Percentiles rank a stretch among this genome's conserved stretches.
Evolutionary conservation across 2,113 vertebrate genomes (phyloP).

Genomic region (Dolichotis patagonum): DNA sequence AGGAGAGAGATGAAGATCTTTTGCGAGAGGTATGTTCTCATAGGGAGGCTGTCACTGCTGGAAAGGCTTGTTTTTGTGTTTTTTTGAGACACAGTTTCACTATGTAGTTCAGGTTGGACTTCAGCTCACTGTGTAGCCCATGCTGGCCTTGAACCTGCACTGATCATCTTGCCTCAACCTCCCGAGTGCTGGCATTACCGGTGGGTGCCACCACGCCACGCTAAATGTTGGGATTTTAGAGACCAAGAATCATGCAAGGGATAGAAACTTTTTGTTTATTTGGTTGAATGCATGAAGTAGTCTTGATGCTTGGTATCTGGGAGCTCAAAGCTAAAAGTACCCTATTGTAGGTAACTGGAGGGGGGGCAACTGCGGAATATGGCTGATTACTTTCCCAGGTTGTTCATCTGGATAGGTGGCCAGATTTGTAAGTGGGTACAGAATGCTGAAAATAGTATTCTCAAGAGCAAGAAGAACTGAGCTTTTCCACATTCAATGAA

Average conservation of each 20-base stretch:
- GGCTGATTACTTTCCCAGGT: not conserved
- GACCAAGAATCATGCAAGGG: not conserved
- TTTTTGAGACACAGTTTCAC: too few species aligned
- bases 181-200: not conserved
- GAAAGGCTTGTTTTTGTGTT: too few species aligned
- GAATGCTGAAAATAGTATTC: not conserved
- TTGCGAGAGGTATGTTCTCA: too few species aligned
- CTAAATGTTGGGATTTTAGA: conserved; percentile 38
- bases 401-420: not conserved
- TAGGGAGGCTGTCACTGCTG: too few species aligned
- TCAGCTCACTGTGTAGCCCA: not conserved
- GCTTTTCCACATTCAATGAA: not conserved
- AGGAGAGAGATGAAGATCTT: too few species aligned
- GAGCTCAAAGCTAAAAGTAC: conserved; percentile 1
- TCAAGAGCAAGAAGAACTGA: not conserved
- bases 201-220: not conserved
- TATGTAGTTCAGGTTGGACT: not conserved
- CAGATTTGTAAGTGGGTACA: not conserved
- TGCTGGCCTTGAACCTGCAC: not conserved
- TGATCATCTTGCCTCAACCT: not conserved
- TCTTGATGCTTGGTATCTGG: not conserved
- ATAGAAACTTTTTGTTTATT: not conserved
- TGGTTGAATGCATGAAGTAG: not conserved
- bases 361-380: not conserved
- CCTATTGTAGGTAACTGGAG: not conserved